Evolutionary conservation across 2,113 vertebrate species (phyloP), one percentile per base, ranked within the genome.

Genomic region (Ursus arctos): DNA sequence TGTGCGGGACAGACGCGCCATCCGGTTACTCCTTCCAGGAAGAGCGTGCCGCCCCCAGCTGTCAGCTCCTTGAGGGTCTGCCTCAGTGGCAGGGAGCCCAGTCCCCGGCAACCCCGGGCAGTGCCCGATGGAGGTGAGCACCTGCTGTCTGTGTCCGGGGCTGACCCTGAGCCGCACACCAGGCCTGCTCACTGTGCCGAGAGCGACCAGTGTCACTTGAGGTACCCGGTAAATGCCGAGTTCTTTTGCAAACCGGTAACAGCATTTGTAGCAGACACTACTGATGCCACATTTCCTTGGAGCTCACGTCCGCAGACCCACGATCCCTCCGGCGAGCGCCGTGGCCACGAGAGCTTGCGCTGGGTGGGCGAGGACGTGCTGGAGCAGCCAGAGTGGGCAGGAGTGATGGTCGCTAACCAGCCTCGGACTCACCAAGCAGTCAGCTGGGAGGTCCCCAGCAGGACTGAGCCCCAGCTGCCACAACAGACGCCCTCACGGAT

Each of bases 401-500:
- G 13, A 12, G 57, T 31, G 4, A 57, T 2, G 26, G n/a, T 14
- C 12, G 4, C 28, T 33, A 24, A 13, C 22, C 28, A 36, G 16
- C 82, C 24, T 26, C 19, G 31, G 55, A 24, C 24, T 33, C 11
- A 19, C 15, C 84, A 6, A 8, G 6, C 31, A 16, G 61, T 63
- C 4, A 51, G 1, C 36, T 24, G n/a, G 24, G 83, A 59, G 13
- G 24, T 12, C 49, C 57, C 36, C 36, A 22, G 12, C 14, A 51
- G 24, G 36, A 43, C 21, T 0, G 51, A 26, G 67, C 3, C 47
- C 49, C 13, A 1, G 67, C 18, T 14, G 36, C 36, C 47, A 5
- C 11, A 8, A 3, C 4, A 0, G 9, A 7, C 15, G 1, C 43
- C 28, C 74, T 28, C 31, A 21, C 12, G 51, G 10, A 15, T 14